Evolutionary conservation across 2,888 invertebrate species (phyloP).

Genomic region (Anagyrus pseudococci): DNA sequence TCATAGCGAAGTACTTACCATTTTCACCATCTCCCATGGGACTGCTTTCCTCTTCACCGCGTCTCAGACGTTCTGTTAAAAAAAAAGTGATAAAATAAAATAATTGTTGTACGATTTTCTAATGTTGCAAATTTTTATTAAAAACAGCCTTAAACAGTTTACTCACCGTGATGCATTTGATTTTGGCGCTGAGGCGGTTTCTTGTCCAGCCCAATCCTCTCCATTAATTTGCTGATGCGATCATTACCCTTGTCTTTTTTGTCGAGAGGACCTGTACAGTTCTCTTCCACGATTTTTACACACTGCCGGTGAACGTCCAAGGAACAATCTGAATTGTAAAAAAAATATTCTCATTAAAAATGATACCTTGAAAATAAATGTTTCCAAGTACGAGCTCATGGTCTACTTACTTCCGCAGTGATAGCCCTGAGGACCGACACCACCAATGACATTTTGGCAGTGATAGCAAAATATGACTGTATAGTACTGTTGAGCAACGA

Average conservation of each 20-base stretch:
- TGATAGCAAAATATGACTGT: slow-evolving; percentile 92
- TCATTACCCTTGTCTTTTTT: slow-evolving; percentile 71
- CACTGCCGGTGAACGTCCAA: slow-evolving; percentile 86
- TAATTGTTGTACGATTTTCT: neutral
- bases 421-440: slow-evolving; percentile 96
- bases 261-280: slow-evolving; percentile 77
- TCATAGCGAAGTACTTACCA: slow-evolving; percentile 50
- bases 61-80: slow-evolving; percentile 56
- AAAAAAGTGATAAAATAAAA: slow-evolving; percentile 1
- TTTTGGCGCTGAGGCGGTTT: slow-evolving; percentile 62
- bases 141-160: slow-evolving; percentile 5
- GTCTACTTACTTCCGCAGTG: slow-evolving; percentile 82
- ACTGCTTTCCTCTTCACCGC: slow-evolving; percentile 55
- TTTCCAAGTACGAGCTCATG: neutral
- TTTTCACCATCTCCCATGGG: slow-evolving; percentile 58
- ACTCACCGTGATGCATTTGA: slow-evolving; percentile 52
- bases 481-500: slow-evolving; percentile 86
- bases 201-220: slow-evolving; percentile 66
- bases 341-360: too few relatives aligned
- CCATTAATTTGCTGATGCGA: slow-evolving; percentile 78
- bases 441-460: slow-evolving; percentile 91
- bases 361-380: neutral
- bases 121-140: neutral
- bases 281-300: slow-evolving; percentile 79
- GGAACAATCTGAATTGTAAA: slow-evolving; percentile 84